Base-by-base conservation (phyloP, 2,797 vertebrate species). In the Acrossocheilus fasciatus region DNA sequence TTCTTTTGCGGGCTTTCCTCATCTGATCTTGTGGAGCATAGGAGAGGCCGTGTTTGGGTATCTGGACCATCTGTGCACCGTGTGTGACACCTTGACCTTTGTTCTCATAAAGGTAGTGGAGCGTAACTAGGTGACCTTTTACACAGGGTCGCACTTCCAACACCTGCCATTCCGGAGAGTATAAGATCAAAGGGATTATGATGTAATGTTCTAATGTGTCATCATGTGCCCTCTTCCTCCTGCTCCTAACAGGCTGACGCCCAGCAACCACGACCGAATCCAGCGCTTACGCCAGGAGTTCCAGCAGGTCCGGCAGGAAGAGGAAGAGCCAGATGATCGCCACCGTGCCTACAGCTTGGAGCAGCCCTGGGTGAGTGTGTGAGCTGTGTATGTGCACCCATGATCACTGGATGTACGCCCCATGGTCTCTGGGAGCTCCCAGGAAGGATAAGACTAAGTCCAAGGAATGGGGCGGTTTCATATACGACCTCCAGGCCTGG, bases 211-310 rank as follows among this genome's bases (percentile, higher is more conserved):
- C 15, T 43, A 20, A 47, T 73, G 66, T 73, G 75, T 86, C 68
- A 74, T 86, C 78, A 41, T 66, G n/a, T 68, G 59, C 62, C 64
- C 52, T 57, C 52, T 0, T 88, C 76, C 66, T 92, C 41, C 93
- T 91, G 30, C 36, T 97, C 96, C 66, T 92, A 96, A 93, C 95
- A 96, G 97, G 92, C 95, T 97, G 72, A 94, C 96, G 47, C 97
- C 97, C 5, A 99, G 97, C 95, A 98, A 99, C 91, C 98, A 98
- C 8, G 98, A 99, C 93, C 97, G 98, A 96, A 99, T 99, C 97
- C 98, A 98, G 93, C 95, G 96, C 90, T 96, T 99, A 90, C 91
- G 98, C 79, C 97, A 98, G 45, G 98, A 99, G 93, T 99, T 99
- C 92, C 98, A 98, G 93, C 97, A 98, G 91, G 96, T 98, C 50